Conservation (phyloP, 2,888 invertebrate species). For the Subacronicta megacephala region DNA sequence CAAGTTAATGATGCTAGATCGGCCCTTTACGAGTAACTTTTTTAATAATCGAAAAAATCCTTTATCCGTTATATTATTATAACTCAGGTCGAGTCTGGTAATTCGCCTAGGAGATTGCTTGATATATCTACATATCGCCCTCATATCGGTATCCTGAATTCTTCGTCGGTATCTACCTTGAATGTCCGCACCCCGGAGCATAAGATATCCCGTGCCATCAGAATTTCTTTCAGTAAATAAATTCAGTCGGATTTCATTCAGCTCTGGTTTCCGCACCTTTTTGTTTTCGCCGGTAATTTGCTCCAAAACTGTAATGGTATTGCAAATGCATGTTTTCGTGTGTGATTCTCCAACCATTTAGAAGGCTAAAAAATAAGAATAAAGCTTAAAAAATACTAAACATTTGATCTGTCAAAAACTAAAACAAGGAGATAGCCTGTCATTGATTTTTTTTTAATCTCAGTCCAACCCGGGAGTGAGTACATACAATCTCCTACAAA, state of each 20-base stretch:
- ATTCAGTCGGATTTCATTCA: conserved; percentile 75
- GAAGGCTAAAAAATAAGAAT: background rate
- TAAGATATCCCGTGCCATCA: conserved; percentile 85
- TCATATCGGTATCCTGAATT: conserved; percentile 84
- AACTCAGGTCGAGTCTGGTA: conserved; percentile 86
- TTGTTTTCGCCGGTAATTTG: conserved; percentile 68
- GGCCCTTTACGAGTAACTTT: conserved; percentile 76
- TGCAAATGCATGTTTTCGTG: conserved; percentile 72
- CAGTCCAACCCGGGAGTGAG: background rate
- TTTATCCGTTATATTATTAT: conserved; percentile 88
- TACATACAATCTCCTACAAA: too few species aligned
- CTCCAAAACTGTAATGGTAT: conserved; percentile 63
- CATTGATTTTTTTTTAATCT: background rate
- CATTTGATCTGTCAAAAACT: conserved; percentile 24
- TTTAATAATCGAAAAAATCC: conserved; percentile 83
- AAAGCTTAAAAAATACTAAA: background rate
- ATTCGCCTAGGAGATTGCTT: conserved; percentile 79
- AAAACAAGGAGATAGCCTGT: background rate
- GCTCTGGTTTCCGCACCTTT: conserved; percentile 51
- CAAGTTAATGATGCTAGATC: conserved; percentile 85
- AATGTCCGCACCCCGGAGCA: conserved; percentile 87
- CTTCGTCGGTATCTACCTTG: conserved; percentile 79
- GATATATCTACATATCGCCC: conserved; percentile 84
- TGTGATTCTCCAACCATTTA: conserved; percentile 8
- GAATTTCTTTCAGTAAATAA: conserved; percentile 87